Base-by-base conservation (phyloP, 2,113 vertebrate genomes). In the Emydura subglobosa region DNA sequence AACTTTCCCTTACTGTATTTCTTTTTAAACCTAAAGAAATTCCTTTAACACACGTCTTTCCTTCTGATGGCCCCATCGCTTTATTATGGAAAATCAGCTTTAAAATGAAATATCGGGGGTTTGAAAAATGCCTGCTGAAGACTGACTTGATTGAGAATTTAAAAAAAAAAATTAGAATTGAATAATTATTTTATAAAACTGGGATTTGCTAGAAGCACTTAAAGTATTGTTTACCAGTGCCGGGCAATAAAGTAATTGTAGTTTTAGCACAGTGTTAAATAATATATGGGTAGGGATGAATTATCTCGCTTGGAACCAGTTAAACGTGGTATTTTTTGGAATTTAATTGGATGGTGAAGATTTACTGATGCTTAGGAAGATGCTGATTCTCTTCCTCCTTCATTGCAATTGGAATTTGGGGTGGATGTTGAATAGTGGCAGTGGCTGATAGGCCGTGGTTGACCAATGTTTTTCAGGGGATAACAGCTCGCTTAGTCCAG, bases 191-290 rank as follows among this genome's bases (percentile, higher is more conserved):
- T 89, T 83, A 79, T 80, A 82, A 87, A 93, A 83, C 27, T 29
- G 1, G 1, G 72, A 83, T 80, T 94, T 47, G 82, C 91, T 92
- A 80, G 74, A 78, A 95, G 93, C 87, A 44, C 34, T 81, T 90
- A 82, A 88, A 90, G 82, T 85, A 83, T 94, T 90, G 88, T 95
- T 93, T 83, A 92, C 82, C 34, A 54, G 39, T 47, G 5, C 72
- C 86, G 83, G 68, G 81, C 85, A 88, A 94, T 89, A 83, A 93
- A 81, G 83, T 83, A 83, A 82, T 83, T 87, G 92, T 39, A 68
- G 91, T 96, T 93, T 94, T 95, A 94, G 86, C 51, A 85, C 65
- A 49, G n/a, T 42, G 22, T 89, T 81, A 87, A 89, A 74, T 68
- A 76, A 83, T 65, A 88, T 39, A 5, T 8, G 24, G 47, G 82